Percentiles rank a stretch among this genome's conserved stretches.
These are phyloP conservation scores for Buathra laborator DNA, from an alignment of 2,888 invertebrate genomes.

Conservation along the genomic window DNA sequence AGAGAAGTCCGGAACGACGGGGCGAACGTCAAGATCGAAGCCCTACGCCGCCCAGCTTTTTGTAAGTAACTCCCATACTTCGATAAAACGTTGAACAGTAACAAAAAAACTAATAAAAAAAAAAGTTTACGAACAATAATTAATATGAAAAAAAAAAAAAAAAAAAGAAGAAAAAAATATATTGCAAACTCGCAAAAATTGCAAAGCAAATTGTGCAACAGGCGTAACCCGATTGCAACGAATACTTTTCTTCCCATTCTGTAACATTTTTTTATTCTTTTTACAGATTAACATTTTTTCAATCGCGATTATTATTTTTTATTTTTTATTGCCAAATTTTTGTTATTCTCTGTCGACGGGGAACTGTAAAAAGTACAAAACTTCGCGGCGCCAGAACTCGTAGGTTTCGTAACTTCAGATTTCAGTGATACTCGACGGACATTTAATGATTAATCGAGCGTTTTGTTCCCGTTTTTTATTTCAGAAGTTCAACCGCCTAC, in stretches of 20 bases:
- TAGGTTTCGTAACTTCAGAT: neutral
- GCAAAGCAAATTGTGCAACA: no score
- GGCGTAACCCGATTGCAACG: no score
- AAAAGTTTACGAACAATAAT: neutral
- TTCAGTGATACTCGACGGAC: neutral
- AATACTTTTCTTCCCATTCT: no score
- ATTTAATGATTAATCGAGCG: neutral
- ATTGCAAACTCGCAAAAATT: no score
- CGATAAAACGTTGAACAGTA: neutral
- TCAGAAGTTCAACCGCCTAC: conserved; percentile 80
- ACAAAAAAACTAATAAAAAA: neutral
- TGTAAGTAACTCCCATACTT: conserved; percentile 86
- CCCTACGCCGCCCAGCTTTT: conserved; percentile 91
- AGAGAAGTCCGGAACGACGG: conserved; percentile 82
- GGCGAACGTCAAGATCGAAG: conserved; percentile 85
- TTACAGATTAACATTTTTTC: neutral
- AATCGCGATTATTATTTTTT: neutral
- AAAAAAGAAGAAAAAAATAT: no score
- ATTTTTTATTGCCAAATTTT: neutral
- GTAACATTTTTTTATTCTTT: no score
- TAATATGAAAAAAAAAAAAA: no score
- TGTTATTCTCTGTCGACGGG: no score
- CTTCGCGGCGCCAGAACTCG: no score
- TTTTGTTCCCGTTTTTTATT: conserved; percentile 27
- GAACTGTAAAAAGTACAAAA: no score